Percentiles rank a stretch among this genome's conserved stretches.
Conservation (phyloP, 2,797 vertebrate genomes). For the Alauda arvensis region DNA sequence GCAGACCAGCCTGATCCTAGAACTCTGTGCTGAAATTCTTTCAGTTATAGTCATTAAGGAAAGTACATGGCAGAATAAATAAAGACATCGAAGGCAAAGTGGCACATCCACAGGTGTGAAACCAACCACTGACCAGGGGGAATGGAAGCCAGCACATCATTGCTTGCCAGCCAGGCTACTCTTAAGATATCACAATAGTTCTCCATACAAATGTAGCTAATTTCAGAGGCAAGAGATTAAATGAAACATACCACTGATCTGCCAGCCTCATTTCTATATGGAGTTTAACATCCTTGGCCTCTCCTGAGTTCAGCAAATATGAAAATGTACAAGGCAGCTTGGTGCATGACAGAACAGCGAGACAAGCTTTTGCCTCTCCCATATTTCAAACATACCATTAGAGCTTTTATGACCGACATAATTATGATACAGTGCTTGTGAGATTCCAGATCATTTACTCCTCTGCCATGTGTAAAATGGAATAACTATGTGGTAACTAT, state of each 20-base stretch:
- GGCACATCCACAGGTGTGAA: background rate
- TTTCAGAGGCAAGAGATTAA: background rate
- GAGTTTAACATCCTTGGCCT: background rate
- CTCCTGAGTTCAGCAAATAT: background rate
- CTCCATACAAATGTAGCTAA: background rate
- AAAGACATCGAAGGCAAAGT: background rate
- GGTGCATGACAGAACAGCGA: background rate
- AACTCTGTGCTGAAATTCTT: background rate
- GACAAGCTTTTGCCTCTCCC: background rate
- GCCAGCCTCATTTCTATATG: background rate
- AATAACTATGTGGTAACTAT: background rate
- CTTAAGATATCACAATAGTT: background rate
- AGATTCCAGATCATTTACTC: constrained; percentile 14
- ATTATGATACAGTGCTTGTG: constrained; percentile 6
- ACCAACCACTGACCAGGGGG: background rate
- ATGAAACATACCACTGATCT: background rate
- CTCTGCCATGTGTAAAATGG: background rate
- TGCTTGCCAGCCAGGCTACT: fast-evolving
- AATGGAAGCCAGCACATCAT: background rate
- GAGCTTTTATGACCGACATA: constrained; percentile 9
- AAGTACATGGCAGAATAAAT: background rate
- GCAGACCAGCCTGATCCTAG: background rate
- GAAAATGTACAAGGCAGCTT: background rate
- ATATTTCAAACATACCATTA: background rate
- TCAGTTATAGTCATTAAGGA: background rate